phyloP scores from a whole-genome alignment of 2,113 vertebrate genomes.

The Gnathonemus echidnorhynchus region DNA sequence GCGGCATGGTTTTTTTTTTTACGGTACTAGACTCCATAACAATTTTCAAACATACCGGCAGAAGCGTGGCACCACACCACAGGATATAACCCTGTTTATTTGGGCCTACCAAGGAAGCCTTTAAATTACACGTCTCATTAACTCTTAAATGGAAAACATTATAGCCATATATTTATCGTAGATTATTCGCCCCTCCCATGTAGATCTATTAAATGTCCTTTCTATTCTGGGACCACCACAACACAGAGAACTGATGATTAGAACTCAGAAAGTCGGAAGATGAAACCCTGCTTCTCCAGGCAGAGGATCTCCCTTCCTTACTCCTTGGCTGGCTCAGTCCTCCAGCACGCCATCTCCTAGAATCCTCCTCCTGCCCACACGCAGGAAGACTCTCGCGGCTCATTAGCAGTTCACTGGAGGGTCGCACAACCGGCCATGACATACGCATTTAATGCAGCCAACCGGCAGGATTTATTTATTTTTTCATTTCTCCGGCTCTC shows the following conservation, averaged over 20 bases:
- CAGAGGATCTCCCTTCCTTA: not conserved
- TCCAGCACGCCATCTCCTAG: not conserved
- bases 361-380: not conserved
- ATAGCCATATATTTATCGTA: not conserved
- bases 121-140: constrained; percentile 9
- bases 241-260: not conserved
- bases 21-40: not conserved
- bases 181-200: not conserved
- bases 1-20: not conserved
- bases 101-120: not conserved
- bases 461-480: not conserved
- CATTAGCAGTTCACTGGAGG: not conserved
- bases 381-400: not conserved
- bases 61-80: not conserved
- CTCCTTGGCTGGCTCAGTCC: not conserved
- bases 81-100: not conserved
- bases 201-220: not conserved
- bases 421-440: not conserved
- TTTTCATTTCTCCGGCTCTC: not conserved
- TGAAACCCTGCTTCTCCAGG: not conserved
- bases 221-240: not conserved
- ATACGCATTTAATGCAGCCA: not conserved
- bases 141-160: constrained; percentile 2
- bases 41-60: not conserved
- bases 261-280: not conserved